Evolutionary conservation across 2,113 vertebrate genomes (phyloP).

Genomic region (Bothrops jararaca): DNA sequence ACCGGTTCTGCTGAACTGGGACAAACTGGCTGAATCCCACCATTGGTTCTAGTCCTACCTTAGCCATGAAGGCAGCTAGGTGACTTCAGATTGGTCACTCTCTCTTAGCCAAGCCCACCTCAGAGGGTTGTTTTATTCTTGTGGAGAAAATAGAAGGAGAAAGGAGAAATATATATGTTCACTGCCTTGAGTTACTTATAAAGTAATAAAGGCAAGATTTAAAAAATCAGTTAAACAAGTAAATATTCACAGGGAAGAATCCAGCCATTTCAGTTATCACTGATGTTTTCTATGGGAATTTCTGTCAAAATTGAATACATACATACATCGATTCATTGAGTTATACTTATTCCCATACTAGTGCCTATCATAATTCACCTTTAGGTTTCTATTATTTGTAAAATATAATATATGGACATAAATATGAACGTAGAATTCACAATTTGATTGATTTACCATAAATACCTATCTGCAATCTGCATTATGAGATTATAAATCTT

Average conservation of each 20-base stretch:
- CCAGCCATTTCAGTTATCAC: slow-evolving; percentile 13
- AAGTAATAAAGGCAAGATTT: neutral
- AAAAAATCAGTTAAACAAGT: neutral
- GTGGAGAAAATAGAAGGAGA: neutral
- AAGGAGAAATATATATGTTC: neutral
- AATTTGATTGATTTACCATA: neutral
- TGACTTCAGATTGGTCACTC: neutral
- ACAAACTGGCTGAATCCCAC: no score
- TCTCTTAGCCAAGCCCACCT: neutral
- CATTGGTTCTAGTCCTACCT: neutral
- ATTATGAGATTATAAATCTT: neutral
- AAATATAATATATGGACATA: neutral
- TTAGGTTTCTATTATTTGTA: neutral
- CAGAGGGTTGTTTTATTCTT: neutral
- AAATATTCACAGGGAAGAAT: neutral
- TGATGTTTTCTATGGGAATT: slow-evolving; percentile 39
- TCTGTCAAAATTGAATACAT: slow-evolving; percentile 34
- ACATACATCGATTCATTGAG: neutral
- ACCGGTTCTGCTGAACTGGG: no score
- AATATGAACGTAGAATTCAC: neutral
- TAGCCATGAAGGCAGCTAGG: neutral
- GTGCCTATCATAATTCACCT: neutral
- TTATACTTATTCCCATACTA: neutral
- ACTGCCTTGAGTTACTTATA: neutral
- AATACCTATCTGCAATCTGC: neutral